phyloP scores from a whole-genome alignment of 2,113 vertebrate genomes.

The Pygathrix nemaeus region DNA sequence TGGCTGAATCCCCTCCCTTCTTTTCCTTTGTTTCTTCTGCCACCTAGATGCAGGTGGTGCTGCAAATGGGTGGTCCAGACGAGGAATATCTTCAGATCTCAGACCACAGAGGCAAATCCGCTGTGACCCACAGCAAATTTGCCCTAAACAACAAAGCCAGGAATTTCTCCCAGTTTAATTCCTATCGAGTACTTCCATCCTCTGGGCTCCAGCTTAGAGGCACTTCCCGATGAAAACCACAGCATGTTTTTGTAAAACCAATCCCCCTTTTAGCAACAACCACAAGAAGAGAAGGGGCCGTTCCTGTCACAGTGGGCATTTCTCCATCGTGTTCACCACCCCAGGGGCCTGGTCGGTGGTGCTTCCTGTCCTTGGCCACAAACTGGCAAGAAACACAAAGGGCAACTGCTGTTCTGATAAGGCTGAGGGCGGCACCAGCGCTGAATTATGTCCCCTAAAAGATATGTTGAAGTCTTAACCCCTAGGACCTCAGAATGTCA shows the following conservation, averaged over 20 bases:
- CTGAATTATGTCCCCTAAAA: background rate
- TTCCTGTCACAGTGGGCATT: conserved; percentile 57
- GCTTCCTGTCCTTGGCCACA: background rate
- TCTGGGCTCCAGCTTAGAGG: background rate
- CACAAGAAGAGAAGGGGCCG: conserved; percentile 66
- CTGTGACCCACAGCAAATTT: background rate
- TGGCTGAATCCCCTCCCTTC: background rate
- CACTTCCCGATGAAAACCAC: conserved; percentile 73
- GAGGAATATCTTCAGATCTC: background rate
- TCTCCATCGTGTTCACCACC: background rate
- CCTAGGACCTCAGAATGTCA: background rate
- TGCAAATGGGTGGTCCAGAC: background rate
- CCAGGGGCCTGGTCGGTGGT: background rate
- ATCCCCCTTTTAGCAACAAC: conserved; percentile 57
- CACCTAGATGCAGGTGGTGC: background rate
- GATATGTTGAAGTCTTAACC: background rate
- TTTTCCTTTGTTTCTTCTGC: background rate
- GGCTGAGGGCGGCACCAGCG: background rate
- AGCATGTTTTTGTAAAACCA: conserved; percentile 58
- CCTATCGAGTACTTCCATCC: background rate
- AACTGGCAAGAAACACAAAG: background rate
- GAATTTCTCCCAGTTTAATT: background rate
- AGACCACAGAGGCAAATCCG: background rate
- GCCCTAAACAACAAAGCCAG: background rate
- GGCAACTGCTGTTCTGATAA: background rate